These are phyloP conservation scores for Drosophila pandora DNA, from an alignment of 1,140 invertebrate genomes.

Conservation along the genomic window DNA sequence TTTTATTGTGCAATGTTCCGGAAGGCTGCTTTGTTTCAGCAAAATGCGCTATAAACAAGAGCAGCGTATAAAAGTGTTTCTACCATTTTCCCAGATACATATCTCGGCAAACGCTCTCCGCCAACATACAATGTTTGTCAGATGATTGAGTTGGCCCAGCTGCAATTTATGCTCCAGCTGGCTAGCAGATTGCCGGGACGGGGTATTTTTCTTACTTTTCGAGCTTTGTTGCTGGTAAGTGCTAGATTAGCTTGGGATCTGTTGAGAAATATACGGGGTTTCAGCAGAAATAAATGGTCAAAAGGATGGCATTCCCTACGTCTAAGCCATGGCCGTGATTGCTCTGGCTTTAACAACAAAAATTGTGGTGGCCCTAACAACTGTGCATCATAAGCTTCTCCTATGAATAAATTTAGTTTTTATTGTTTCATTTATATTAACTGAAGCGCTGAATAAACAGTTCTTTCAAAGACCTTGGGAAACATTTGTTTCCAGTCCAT, in stretches of 20 bases:
- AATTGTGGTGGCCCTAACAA: background rate
- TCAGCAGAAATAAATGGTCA: slow-evolving; percentile 19
- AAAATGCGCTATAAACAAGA: slow-evolving; percentile 74
- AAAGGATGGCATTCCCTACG: slow-evolving; percentile 1
- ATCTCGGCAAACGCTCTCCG: slow-evolving; percentile 23
- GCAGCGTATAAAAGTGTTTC: slow-evolving; percentile 50
- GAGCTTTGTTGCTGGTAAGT: slow-evolving; percentile 30
- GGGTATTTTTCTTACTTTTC: slow-evolving; percentile 33
- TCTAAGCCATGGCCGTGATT: background rate
- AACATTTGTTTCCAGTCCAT: background rate
- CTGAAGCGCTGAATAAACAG: background rate
- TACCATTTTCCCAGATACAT: slow-evolving; percentile 49
- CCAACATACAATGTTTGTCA: slow-evolving; percentile 66
- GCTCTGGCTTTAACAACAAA: background rate
- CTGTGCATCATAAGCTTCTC: background rate
- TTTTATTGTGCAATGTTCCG: slow-evolving; percentile 81
- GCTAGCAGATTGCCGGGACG: slow-evolving; percentile 4
- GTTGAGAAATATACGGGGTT: slow-evolving; percentile 8
- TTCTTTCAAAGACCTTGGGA: too few relatives aligned
- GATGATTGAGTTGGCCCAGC: slow-evolving; percentile 61
- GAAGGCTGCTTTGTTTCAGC: slow-evolving; percentile 78
- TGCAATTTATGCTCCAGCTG: slow-evolving; percentile 43
- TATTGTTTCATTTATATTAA: background rate
- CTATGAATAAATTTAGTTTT: background rate
- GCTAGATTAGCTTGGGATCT: slow-evolving; percentile 30